Evolutionary conservation across 2,888 invertebrate species (phyloP), one percentile per base, ranked within the genome.

Genomic region (Aplocera efformata): DNA sequence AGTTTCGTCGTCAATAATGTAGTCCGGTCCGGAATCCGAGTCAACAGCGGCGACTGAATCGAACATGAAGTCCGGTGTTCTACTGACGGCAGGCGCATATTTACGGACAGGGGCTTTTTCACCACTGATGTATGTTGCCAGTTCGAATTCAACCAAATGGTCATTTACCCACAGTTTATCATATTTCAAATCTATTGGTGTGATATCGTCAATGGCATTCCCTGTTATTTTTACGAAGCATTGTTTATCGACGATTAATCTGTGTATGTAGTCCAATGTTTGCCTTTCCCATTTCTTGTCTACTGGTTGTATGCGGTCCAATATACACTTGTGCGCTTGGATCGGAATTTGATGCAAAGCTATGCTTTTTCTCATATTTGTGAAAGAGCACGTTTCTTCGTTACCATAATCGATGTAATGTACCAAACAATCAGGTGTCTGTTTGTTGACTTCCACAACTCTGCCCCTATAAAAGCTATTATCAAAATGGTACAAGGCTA

Each of bases 361-460:
- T 1, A 93, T 86, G 53, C 89, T 89, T 49, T 91, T 92, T 10
- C 92, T 84, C 33, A 96, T 60, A 35, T 91, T 88, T 1, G 78
- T 68, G 7, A 89, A 79, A 0, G 79, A 55, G 41, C 93, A 91
- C 0, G 73, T 68, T 70, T 96, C 96, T 25, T 90, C 83, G 64
- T 95, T 96, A 0, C 97, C 97, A 63, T 94, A 97, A 78, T 97
- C 97, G 1, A 96, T 89, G 75, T 94, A 96, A 34, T 90, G 82
- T 0, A 96, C 91, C 37, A 84, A 48, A 48, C 92, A 79, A 34
- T 64, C 57, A 31, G 71, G 58, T 1, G 74, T 53, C 41, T 88
- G 80, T 1, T 72, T 55, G 25, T 79, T 63, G 0, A 90, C 77
- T 34, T 88, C 71, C 1, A 81, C 1, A 1, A 95, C 88, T 60